Base-by-base conservation (phyloP, 2,888 invertebrate species). In the Rhimphoctona megacephalus region DNA sequence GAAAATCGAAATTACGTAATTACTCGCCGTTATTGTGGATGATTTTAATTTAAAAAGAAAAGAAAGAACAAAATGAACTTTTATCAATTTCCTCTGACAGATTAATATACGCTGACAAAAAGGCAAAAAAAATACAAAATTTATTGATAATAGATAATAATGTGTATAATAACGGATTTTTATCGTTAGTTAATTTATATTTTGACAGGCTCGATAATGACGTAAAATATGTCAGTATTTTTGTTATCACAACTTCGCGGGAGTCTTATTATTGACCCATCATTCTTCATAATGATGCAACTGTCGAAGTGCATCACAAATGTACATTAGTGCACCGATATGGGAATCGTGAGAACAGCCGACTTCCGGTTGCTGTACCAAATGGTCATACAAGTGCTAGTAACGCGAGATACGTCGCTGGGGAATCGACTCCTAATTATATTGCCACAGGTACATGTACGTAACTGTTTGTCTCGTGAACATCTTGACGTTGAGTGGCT, bases 401-500 rank as follows among this genome's bases (percentile, higher is more conserved):
- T 73, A 73, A 33, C 36, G 36, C 33, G 22, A 19, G 22, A 73
- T 73, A 36, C 33, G 33, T 54, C 30, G 52, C 36, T 52, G 19
- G 73, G 49, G 54, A 52, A 54, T 54, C 54, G 43, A 33, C 14
- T 33, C 66, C 33, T 77, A 49, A 77, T 77, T 66, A 66, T 66
- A 76, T 76, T 30, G 39, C 36, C 19, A 39, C 36, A 17, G 25
- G 25, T 57, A 72, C 46, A 22, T 33, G 49, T 22, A 30, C 7
- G 33, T 36, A 33, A 25, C 61, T 57, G 74, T 49, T 22, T 74
- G 84, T 76, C 69, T 74, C 74, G n/a, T 49, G 43, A 69, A 57
- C 64, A 49, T 77, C 76, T 77, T 72, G 80, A 83, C 52, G 57
- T 57, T 79, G 76, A 85, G 61, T 72, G 66, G 80, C 83, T 80